Evolutionary conservation across 2,888 invertebrate genomes (phyloP).

Genomic region (Tipula unca): DNA sequence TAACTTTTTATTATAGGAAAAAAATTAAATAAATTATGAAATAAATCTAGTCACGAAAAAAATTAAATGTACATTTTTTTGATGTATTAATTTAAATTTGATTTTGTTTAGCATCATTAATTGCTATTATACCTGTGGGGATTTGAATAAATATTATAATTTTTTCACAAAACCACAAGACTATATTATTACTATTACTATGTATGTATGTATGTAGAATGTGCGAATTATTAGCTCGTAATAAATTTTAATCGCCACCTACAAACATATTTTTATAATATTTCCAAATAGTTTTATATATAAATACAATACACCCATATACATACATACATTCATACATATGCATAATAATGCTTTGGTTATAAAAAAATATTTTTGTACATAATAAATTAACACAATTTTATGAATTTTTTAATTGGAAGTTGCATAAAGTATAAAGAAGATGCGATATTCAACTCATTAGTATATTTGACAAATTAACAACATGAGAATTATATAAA

Average conservation of each 20-base stretch:
- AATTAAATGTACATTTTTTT: background rate
- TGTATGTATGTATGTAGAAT: background rate
- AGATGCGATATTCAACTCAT: background rate
- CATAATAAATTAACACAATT: background rate
- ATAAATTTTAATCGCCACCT: background rate
- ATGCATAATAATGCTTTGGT: background rate
- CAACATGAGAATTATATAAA: background rate
- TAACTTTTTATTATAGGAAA: background rate
- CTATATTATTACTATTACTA: no score
- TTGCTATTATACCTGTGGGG: constrained; percentile 14
- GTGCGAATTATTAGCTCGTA: background rate
- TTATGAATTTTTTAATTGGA: background rate
- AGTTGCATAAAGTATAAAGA: background rate
- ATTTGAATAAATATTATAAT: background rate
- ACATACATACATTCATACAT: no score
- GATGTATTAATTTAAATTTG: constrained; percentile 14
- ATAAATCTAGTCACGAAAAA: constrained; percentile 2
- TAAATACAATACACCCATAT: background rate
- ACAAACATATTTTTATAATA: background rate
- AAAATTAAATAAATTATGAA: constrained; percentile 8
- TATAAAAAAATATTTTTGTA: background rate
- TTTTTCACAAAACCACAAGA: background rate
- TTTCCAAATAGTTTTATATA: background rate
- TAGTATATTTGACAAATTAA: background rate
- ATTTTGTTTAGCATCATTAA: constrained; percentile 14